Evolutionary conservation across 2,113 vertebrate species (phyloP).

Genomic region (Podarcis cretensis): DNA sequence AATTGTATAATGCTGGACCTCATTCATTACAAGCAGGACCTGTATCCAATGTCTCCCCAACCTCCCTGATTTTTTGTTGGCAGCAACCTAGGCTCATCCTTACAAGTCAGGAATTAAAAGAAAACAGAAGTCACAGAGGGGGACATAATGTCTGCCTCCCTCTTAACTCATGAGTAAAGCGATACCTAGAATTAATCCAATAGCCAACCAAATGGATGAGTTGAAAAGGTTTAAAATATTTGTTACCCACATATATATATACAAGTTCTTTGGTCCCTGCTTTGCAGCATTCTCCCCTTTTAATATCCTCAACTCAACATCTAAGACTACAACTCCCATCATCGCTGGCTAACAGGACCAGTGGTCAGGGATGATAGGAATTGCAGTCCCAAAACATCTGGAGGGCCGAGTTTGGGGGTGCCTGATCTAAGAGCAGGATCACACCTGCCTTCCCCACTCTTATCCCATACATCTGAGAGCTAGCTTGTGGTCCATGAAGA

Average conservation of each 20-base stretch:
- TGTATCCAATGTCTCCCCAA: no score
- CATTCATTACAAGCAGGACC: background rate
- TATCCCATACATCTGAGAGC: background rate
- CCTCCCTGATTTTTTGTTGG: background rate
- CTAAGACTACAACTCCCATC: no score
- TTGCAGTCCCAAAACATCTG: no score
- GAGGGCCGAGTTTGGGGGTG: no score
- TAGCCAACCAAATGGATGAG: background rate
- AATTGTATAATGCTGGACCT: background rate
- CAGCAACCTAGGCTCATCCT: background rate
- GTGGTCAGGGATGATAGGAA: no score
- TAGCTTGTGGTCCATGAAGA: background rate
- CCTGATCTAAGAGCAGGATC: background rate
- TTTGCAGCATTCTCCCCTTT: background rate
- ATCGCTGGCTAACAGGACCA: no score
- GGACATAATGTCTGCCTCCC: background rate
- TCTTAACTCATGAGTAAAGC: background rate
- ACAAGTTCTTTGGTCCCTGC: background rate
- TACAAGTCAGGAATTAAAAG: background rate
- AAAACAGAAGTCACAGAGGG: background rate
- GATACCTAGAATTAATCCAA: background rate
- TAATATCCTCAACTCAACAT: background rate
- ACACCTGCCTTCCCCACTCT: background rate
- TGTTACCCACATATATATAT: background rate
- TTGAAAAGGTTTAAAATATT: background rate